Percentiles rank a stretch among this genome's conserved stretches.
These are phyloP conservation scores for Clytia hemisphaerica DNA, from an alignment of 30 jellyfish, hydroid and myxozoan species.

Conservation along the genomic window DNA sequence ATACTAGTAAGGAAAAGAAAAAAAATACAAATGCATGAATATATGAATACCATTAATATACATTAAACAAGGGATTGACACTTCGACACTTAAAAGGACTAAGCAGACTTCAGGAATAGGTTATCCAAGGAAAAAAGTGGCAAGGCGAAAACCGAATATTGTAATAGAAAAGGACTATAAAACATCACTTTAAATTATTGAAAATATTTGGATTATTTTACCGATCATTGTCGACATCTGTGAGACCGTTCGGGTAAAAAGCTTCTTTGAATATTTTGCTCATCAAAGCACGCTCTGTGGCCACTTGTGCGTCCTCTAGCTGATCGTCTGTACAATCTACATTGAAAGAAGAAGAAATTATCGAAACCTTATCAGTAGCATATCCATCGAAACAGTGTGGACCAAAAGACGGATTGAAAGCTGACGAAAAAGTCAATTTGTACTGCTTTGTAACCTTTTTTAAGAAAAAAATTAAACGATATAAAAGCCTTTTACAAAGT, in stretches of 20 bases:
- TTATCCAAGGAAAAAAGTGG: not conserved
- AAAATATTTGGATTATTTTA: not conserved
- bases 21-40: not conserved
- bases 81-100: not conserved
- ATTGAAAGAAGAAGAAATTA: not conserved
- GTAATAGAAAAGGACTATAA: not conserved
- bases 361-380: too few species aligned
- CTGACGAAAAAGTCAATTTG: too few species aligned
- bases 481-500: too few species aligned
- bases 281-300: constrained; percentile 83
- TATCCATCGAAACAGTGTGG: too few species aligned
- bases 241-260: constrained; percentile 75
- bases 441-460: too few species aligned
- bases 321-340: constrained; percentile 73
- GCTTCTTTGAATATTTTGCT: constrained; percentile 92
- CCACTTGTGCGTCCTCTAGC: constrained; percentile 70
- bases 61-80: not conserved
- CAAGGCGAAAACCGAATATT: too few species aligned
- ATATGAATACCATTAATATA: not conserved
- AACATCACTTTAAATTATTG: not conserved
- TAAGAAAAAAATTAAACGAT: too few species aligned
- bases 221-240: constrained; percentile 88
- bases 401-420: too few species aligned
- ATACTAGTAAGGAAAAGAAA: constrained; percentile 34
- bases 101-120: not conserved